These are phyloP conservation scores for Myotis yumanensis DNA, from an alignment of 2,113 vertebrate species.

Conservation along the genomic window DNA sequence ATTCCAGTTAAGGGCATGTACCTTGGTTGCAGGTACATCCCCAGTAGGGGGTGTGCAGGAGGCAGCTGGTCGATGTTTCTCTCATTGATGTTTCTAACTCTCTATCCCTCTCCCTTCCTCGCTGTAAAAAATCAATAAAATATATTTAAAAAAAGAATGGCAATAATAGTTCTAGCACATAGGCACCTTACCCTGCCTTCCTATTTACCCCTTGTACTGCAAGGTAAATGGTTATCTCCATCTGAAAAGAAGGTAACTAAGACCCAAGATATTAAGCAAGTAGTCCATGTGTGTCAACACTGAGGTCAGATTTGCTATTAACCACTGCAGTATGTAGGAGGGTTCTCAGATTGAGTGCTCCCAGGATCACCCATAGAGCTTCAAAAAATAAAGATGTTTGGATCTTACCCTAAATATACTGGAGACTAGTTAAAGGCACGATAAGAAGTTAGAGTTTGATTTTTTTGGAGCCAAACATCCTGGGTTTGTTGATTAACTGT, in stretches of 20 bases:
- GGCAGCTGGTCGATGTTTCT: too few relatives aligned
- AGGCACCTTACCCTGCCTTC: background rate
- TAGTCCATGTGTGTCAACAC: background rate
- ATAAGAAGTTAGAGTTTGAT: background rate
- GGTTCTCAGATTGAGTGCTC: background rate
- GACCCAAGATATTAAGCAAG: background rate
- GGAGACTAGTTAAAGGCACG: background rate
- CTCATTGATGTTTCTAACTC: too few relatives aligned
- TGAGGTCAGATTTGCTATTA: background rate
- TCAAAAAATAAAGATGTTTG: background rate
- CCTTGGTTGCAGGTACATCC: too few relatives aligned
- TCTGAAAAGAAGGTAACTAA: background rate
- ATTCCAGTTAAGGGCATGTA: too few relatives aligned
- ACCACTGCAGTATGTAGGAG: background rate
- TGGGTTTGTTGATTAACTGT: background rate
- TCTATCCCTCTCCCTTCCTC: too few relatives aligned
- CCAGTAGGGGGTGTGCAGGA: too few relatives aligned
- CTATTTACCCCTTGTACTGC: background rate
- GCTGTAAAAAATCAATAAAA: too few relatives aligned
- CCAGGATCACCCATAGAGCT: background rate
- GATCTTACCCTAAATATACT: background rate
- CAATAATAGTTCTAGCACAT: background rate
- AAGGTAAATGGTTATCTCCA: background rate
- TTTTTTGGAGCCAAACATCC: slow-evolving; percentile 9
- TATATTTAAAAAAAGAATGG: background rate